A percentile compares a stretch with the other conserved stretches of the same genome.
These are phyloP conservation scores for Okapia johnstoni DNA, from an alignment of 2,113 vertebrate species.

Conservation along the genomic window DNA sequence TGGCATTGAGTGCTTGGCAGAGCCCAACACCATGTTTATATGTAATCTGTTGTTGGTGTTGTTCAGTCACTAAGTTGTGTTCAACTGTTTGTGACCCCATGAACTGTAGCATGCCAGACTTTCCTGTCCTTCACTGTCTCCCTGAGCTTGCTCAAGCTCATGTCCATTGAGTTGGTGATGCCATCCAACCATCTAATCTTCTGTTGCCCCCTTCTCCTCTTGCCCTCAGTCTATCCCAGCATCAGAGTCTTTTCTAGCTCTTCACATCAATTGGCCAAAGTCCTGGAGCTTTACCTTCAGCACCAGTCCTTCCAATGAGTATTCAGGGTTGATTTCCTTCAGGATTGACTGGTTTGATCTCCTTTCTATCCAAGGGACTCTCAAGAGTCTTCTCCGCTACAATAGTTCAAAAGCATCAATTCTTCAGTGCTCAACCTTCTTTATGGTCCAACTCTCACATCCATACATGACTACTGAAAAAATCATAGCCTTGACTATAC, in stretches of 20 bases:
- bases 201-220: not conserved
- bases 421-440: not conserved
- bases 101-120: not conserved
- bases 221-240: not conserved
- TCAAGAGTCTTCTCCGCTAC: not conserved
- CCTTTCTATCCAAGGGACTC: not conserved
- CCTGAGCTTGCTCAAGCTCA: not conserved
- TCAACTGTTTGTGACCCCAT: not conserved
- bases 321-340: not conserved
- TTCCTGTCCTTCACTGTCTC: not conserved
- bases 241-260: not conserved
- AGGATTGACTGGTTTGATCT: not conserved
- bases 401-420: not conserved
- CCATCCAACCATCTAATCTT: not conserved
- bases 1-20: not conserved
- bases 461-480: not conserved
- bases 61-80: not conserved
- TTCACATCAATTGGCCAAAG: not conserved
- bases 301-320: not conserved
- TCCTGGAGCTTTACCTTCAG: not conserved
- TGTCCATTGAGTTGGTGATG: not conserved
- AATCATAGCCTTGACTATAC: not conserved
- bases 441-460: not conserved
- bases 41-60: not conserved
- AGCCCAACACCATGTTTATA: not conserved